Evolutionary conservation across 2,113 vertebrate genomes (phyloP).

Genomic region (Camelus bactrianus): DNA sequence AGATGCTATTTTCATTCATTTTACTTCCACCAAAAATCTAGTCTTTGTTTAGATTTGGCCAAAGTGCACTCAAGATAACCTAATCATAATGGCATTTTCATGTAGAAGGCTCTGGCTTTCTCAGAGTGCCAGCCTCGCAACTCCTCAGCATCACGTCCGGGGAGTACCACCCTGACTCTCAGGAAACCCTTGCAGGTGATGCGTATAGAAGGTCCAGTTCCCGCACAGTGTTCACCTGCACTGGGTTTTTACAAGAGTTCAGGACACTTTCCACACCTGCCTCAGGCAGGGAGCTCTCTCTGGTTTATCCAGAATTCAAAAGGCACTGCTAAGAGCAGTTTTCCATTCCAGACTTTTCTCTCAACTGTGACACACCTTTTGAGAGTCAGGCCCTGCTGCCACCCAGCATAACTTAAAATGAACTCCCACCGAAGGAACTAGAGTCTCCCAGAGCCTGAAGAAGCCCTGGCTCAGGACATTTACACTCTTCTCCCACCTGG

Average conservation of each 20-base stretch:
- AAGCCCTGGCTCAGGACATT: not conserved
- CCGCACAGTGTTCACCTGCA: not conserved
- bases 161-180: not conserved
- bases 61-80: not conserved
- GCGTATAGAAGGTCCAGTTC: not conserved
- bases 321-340: not conserved
- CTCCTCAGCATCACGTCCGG: not conserved
- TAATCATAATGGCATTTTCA: not conserved
- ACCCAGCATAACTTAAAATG: not conserved
- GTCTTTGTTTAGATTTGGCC: not conserved
- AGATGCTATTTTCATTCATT: not conserved
- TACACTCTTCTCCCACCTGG: not conserved
- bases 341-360: not conserved
- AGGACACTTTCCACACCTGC: not conserved
- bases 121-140: not conserved
- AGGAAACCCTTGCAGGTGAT: not conserved
- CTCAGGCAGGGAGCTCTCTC: not conserved
- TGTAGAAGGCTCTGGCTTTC: not conserved
- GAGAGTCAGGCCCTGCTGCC: not conserved
- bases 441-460: not conserved
- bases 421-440: not conserved
- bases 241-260: not conserved
- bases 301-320: not conserved
- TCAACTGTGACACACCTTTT: not conserved
- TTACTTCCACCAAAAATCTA: not conserved